Evolutionary conservation across 53 echinoderm and acorn worm genomes (phyloP).

Genomic region (Arbacia lixula): DNA sequence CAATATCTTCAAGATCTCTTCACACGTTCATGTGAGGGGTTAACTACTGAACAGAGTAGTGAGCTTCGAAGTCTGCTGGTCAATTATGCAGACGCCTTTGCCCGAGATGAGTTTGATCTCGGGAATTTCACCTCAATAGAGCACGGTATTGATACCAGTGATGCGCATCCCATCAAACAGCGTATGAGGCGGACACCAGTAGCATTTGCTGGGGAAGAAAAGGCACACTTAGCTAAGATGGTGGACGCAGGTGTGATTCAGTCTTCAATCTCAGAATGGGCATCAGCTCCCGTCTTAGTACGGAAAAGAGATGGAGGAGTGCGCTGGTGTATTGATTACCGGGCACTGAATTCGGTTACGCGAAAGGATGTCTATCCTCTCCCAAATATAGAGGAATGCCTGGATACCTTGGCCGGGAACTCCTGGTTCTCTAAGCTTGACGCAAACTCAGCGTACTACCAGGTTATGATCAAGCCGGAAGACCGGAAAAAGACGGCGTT

Average conservation of each 20-base stretch:
- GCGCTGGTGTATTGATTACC: conserved; percentile 45
- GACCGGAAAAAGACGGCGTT: conserved; percentile 58
- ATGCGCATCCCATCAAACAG: conserved; percentile 52
- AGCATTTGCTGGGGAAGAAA: conserved; percentile 48
- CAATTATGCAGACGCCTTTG: conserved; percentile 23
- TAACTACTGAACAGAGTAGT: no score
- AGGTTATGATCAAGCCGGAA: conserved; percentile 11
- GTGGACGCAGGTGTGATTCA: conserved; percentile 32
- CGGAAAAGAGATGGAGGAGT: conserved; percentile 32
- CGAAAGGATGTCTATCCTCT: conserved; percentile 41
- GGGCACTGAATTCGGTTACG: conserved; percentile 8
- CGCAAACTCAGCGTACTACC: conserved; percentile 58
- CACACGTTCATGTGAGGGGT: no score
- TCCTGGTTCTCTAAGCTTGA: conserved; percentile 56
- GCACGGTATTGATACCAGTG: conserved; percentile 54
- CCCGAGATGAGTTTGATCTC: conserved; percentile 30
- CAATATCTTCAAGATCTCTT: no score
- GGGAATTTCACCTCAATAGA: conserved; percentile 17
- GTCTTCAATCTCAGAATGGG: conserved; percentile 54
- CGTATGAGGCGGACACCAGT: conserved; percentile 53
- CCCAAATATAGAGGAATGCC: conserved; percentile 42
- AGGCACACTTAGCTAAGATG: conserved; percentile 28
- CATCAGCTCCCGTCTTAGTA: conserved; percentile 25
- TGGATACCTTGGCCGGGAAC: conserved; percentile 45
- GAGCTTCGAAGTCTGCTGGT: no score